Evolutionary conservation across 2,113 vertebrate species (phyloP), one percentile per base, ranked within the genome.

Genomic region (Muntiacus muntjak): DNA sequence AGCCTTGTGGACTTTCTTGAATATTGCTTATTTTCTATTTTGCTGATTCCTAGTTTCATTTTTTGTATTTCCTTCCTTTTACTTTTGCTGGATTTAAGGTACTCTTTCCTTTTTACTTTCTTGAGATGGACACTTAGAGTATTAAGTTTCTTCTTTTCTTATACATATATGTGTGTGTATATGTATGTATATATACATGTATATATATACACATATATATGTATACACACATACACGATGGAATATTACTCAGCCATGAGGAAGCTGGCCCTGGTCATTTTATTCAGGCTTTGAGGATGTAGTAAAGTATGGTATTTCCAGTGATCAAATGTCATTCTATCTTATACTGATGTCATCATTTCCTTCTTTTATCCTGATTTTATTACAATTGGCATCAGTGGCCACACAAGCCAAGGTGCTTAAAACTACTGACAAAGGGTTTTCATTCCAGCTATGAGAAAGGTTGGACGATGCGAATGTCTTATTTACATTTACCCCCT

Each of bases 291-390:
- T 96, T 50, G 21, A 47, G 19, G 45, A 83, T 93, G 76, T 40
- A 17, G 25, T 15, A 60, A 95, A 83, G n/a, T 2, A 25, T 8
- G 25, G 40, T 12, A 79, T 64, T 52, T 89, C 10, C 15, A 82
- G 36, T 7, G 28, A 36, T 76, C 52, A 71, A 6, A 89, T 84
- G 57, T 89, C 83, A 62, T 95, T 97, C 78, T 81, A 5, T 79
- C 89, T 89, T 87, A 60, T 15, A 60, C 3, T 19, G 15, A 94
- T 89, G 55, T 40, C 25, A 50, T 92, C 19, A 93, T 89, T 97
- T 94, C 79, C 45, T 97, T 87, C 30, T 67, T 94, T 96, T 93
- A 55, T 88, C 28, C 25, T 30, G 60, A 71, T 89, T 95, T 95
- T 83, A 95, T 97, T 91, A 82, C 7, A 45, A 3, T 82, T 78